phyloP scores from a whole-genome alignment of 2,888 invertebrate genomes.

The Xylocampa areola region DNA sequence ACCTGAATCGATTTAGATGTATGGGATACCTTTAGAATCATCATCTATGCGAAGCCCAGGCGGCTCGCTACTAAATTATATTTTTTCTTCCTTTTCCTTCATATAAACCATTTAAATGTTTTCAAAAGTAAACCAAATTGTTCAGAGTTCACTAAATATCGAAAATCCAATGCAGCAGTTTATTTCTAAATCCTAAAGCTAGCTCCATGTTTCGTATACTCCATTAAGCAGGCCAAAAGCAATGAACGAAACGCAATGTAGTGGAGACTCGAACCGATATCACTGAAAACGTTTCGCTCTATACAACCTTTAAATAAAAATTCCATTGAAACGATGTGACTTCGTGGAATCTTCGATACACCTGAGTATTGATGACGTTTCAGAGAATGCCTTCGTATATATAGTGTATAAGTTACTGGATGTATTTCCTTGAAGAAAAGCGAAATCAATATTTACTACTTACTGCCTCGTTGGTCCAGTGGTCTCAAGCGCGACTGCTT shows the following conservation, averaged over 20 bases:
- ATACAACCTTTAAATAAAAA: slow-evolving; percentile 46
- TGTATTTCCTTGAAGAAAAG: too few relatives aligned
- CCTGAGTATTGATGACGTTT: slow-evolving; percentile 1
- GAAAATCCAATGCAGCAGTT: slow-evolving; percentile 36
- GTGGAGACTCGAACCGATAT: slow-evolving; percentile 41
- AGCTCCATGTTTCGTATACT: slow-evolving; percentile 44
- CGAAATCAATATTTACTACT: too few relatives aligned
- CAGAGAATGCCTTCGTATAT: slow-evolving; percentile 12
- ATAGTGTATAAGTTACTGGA: too few relatives aligned
- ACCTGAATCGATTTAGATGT: too few relatives aligned
- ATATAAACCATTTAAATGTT: too few relatives aligned
- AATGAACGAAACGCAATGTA: slow-evolving; percentile 54
- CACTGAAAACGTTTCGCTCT: slow-evolving; percentile 21
- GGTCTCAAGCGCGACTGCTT: too few relatives aligned
- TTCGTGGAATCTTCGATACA: slow-evolving; percentile 27
- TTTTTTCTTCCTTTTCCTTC: too few relatives aligned
- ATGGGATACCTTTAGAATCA: too few relatives aligned
- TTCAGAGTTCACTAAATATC: slow-evolving; percentile 20
- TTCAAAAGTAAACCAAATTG: background rate
- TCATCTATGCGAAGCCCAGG: too few relatives aligned
- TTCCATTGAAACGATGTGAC: slow-evolving; percentile 42
- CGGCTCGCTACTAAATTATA: too few relatives aligned
- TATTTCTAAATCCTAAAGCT: slow-evolving; percentile 35
- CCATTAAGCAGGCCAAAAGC: slow-evolving; percentile 51
- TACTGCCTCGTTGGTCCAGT: too few relatives aligned